These are phyloP conservation scores for Scomber japonicus DNA, from an alignment of 2,113 vertebrate genomes.

Conservation along the genomic window DNA sequence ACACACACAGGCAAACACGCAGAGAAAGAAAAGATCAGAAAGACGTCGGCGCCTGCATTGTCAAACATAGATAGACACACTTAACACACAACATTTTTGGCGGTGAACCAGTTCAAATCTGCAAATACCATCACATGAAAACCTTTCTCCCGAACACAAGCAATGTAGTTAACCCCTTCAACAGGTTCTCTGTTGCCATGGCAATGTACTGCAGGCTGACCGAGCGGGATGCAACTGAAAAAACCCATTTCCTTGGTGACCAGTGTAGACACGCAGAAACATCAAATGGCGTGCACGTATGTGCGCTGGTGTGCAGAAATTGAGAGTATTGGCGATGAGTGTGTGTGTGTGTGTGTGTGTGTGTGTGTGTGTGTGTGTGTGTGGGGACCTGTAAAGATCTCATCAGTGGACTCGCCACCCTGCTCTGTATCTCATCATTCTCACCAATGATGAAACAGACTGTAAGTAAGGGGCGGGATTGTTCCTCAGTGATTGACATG, in stretches of 20 bases:
- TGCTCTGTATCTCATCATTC: constrained; percentile 14
- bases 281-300: constrained; percentile 48
- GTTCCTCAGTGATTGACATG: constrained; percentile 53
- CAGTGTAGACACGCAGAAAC: constrained; percentile 64
- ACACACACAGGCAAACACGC: neutral
- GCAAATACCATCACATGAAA: constrained; percentile 53
- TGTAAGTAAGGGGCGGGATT: constrained; percentile 50
- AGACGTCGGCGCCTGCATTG: neutral
- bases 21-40: constrained; percentile 33
- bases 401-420: constrained; percentile 18
- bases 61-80: constrained; percentile 30
- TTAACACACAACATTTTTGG: constrained; percentile 2
- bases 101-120: constrained; percentile 27
- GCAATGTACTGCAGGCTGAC: constrained; percentile 73
- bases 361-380: constrained; percentile 32
- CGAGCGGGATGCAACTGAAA: constrained; percentile 59
- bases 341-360: constrained; percentile 19
- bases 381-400: constrained; percentile 35
- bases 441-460: constrained; percentile 71
- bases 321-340: neutral
- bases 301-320: neutral
- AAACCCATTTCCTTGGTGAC: constrained; percentile 74
- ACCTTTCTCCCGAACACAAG: constrained; percentile 32
- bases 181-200: constrained; percentile 83
- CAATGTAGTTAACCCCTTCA: constrained; percentile 74